phyloP scores from a whole-genome alignment of 2,888 invertebrate genomes.

The Arenicola marina region DNA sequence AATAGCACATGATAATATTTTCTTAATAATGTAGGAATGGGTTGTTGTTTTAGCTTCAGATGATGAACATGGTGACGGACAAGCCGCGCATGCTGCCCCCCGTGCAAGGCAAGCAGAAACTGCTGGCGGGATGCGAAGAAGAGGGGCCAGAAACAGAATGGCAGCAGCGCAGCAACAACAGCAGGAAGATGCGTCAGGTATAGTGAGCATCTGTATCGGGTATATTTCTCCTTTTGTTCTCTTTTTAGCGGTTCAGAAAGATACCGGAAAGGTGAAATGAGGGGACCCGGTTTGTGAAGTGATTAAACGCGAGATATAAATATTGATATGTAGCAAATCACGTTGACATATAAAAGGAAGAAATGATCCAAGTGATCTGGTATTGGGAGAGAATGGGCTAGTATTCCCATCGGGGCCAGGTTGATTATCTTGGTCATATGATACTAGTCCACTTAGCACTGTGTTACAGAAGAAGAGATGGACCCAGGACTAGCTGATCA shows the following conservation, averaged over 20 bases:
- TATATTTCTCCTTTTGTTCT: no score
- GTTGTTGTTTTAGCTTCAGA: no score
- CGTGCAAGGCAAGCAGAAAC: neutral
- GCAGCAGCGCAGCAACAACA: neutral
- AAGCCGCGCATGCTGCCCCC: neutral
- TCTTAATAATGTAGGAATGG: no score
- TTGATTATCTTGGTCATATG: no score
- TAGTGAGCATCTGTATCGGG: no score
- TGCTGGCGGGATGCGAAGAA: neutral
- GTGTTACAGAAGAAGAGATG: neutral
- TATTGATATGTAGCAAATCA: neutral
- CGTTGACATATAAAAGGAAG: neutral
- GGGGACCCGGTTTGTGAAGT: no score
- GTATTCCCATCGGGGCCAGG: no score
- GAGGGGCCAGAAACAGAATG: neutral
- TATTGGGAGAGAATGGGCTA: no score
- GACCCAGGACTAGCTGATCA: neutral
- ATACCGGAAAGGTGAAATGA: no score
- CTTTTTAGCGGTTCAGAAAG: no score
- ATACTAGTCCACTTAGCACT: neutral
- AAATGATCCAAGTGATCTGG: no score
- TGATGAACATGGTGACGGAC: conserved; percentile 14
- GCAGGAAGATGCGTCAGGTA: neutral
- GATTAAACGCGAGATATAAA: neutral
- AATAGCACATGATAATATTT: no score